Evolutionary conservation across 2,797 vertebrate species (phyloP), one percentile per base, ranked within the genome.

Genomic region (Coregonus sp.): DNA sequence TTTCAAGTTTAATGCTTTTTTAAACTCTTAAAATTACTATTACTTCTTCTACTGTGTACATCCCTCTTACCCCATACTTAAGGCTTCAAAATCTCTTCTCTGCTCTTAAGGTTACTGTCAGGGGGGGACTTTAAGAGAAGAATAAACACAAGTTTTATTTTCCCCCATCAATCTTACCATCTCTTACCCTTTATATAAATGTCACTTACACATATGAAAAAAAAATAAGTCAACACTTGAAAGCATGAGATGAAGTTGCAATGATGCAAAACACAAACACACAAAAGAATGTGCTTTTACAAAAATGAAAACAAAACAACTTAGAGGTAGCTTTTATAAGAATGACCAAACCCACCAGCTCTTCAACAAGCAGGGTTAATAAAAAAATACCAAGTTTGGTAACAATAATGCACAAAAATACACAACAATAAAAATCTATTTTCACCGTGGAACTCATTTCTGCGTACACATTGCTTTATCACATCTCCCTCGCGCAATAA

Each of bases 241-340:
- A 92, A 94, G 94, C 94, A 90, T 91, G 95, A 96, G 94, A 95
- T 95, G 94, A 95, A 90, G 91, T 87, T 80, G 90, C 92, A 90
- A 90, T 82, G 90, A 91, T 87, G 92, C 90, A 87, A 91, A 94
- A 95, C 83, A 86, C 83, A 86, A 90, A 94, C 82, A 91, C 86
- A 89, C 68, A 91, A 83, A 91, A 88, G 86, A 93, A 93, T 92
- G 91, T 94, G 95, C 93, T 95, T 95, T 92, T 87, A 85, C 86
- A 85, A 90, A 80, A 88, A 70, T 33, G 52, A 65, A 4, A 80
- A 54, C 75, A 80, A 91, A 87, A 96, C 93, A 92, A 94, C 80
- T 92, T 94, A 47, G 97, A 98, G 97, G 97, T 98, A 98, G 97
- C 96, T 98, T 95, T 95, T 92, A 94, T 91, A 94, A 95, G 91